These are phyloP conservation scores for Python bivittatus DNA, from an alignment of 2,113 vertebrate genomes.

Conservation along the genomic window DNA sequence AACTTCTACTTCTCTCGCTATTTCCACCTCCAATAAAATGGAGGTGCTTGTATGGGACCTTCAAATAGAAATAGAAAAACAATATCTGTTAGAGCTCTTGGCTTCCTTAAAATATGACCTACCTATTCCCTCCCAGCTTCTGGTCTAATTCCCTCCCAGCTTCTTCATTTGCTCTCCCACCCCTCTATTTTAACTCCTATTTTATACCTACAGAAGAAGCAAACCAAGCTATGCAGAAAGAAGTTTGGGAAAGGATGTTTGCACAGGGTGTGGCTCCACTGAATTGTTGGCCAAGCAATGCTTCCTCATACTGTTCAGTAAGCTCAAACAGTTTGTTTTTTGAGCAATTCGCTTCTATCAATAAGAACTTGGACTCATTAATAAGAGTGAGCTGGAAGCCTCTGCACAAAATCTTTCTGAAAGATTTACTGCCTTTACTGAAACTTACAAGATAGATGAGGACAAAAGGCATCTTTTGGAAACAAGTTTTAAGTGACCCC, in stretches of 20 bases:
- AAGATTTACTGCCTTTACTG: neutral
- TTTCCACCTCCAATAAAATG: neutral
- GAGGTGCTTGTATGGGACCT: neutral
- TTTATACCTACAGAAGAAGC: neutral
- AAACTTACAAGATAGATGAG: neutral
- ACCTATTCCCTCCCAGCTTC: neutral
- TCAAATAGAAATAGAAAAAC: neutral
- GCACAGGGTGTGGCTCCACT: neutral
- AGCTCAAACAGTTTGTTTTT: neutral
- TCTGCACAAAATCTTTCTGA: neutral
- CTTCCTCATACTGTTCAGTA: neutral
- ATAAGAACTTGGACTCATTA: neutral
- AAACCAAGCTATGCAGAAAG: neutral
- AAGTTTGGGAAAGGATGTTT: neutral
- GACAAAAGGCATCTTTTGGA: neutral
- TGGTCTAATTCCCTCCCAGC: neutral
- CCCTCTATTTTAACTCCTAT: neutral
- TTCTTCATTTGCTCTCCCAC: neutral
- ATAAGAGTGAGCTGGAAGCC: neutral
- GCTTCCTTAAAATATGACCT: neutral
- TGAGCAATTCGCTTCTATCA: neutral
- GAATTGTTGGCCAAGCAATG: neutral
- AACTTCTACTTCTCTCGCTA: neutral
- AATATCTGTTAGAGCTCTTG: neutral
- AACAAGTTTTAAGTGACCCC: neutral